Evolutionary conservation across 2,797 vertebrate genomes (phyloP).

Genomic region (Paguma larvata): DNA sequence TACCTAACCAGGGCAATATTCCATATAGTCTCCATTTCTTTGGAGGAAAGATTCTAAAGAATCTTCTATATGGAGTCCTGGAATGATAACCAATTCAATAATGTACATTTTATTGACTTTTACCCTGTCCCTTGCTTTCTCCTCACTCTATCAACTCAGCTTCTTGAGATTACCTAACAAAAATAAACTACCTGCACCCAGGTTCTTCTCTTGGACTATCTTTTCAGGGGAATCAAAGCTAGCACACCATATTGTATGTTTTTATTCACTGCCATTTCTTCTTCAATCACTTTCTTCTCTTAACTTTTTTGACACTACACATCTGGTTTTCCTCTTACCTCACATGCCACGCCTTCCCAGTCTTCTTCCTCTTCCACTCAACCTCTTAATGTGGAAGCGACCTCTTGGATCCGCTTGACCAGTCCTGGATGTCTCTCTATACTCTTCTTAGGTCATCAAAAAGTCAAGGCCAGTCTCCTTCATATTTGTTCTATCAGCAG

Average conservation of each 20-base stretch:
- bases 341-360: background rate
- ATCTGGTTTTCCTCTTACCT: background rate
- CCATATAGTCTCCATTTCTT: background rate
- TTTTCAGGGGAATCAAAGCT: background rate
- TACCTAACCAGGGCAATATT: background rate
- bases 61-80: background rate
- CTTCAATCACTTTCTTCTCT: background rate
- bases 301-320: background rate
- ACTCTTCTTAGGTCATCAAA: background rate
- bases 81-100: background rate
- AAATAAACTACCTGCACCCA: background rate
- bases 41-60: background rate
- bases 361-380: background rate
- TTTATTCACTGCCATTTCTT: background rate
- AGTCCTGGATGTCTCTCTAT: background rate
- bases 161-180: background rate
- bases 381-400: background rate
- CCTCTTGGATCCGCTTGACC: background rate
- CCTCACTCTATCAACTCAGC: background rate
- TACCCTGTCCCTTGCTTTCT: background rate
- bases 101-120: background rate
- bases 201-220: background rate
- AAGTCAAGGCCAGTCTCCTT: background rate
- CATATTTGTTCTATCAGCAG: background rate
- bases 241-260: background rate